Conservation (phyloP, 2,888 invertebrate species). For the Apamea crenata region DNA sequence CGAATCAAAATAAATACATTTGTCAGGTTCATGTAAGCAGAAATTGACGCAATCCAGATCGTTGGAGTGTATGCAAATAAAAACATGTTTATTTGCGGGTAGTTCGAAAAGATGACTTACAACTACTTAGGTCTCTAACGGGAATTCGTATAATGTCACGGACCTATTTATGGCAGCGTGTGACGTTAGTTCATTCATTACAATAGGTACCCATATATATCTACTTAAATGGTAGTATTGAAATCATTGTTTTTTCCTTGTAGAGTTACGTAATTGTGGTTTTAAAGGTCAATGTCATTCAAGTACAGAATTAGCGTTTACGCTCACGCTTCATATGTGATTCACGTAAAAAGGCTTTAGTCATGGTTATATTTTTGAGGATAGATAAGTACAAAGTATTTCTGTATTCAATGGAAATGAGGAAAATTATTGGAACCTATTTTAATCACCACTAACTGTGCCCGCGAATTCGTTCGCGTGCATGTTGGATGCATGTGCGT, state of each 20-base stretch:
- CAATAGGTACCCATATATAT: background rate
- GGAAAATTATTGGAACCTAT: constrained; percentile 3
- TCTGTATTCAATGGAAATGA: background rate
- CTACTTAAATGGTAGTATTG: constrained; percentile 7
- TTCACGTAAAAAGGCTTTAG: background rate
- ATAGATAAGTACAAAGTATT: background rate
- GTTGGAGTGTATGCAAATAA: constrained; percentile 8
- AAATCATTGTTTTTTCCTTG: constrained; percentile 42
- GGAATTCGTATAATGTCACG: constrained; percentile 55
- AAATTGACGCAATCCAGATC: constrained; percentile 40
- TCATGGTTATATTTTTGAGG: constrained; percentile 5
- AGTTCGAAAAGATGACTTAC: constrained; percentile 52
- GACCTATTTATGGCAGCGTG: constrained; percentile 33
- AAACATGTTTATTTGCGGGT: constrained; percentile 58
- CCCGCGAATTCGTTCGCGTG: background rate
- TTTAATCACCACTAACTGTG: background rate
- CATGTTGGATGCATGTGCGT: too few relatives aligned
- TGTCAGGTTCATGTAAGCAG: constrained; percentile 29
- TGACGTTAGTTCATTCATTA: constrained; percentile 53
- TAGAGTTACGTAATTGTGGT: constrained; percentile 6
- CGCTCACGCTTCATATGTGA: background rate
- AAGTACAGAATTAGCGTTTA: background rate
- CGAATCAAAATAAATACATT: constrained; percentile 29
- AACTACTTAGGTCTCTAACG: constrained; percentile 39
- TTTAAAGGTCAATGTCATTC: constrained; percentile 49